A percentile compares a stretch with the other conserved stretches of the same genome.
Evolutionary conservation across 2,888 invertebrate genomes (phyloP).

Genomic region (Iphiclides podalirius): DNA sequence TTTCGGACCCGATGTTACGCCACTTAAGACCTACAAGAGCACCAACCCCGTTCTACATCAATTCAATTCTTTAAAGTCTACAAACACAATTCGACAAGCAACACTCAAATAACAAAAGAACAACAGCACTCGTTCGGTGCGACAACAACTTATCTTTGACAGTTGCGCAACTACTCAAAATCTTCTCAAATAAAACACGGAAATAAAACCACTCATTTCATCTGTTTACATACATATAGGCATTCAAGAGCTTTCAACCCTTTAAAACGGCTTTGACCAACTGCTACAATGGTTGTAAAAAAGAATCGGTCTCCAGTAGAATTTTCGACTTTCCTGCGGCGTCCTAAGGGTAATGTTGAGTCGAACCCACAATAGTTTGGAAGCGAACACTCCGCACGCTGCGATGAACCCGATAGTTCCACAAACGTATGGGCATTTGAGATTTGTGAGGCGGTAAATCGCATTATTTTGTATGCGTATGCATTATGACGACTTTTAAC

Average conservation of each 20-base stretch:
- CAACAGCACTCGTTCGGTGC: slow-evolving; percentile 25
- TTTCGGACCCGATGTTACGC: no score
- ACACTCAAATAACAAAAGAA: slow-evolving; percentile 26
- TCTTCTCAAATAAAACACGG: slow-evolving; percentile 23
- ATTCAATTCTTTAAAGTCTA: slow-evolving; percentile 11
- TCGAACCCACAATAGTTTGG: slow-evolving; percentile 24
- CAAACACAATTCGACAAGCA: slow-evolving; percentile 24
- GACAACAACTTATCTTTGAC: slow-evolving; percentile 28
- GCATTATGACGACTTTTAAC: slow-evolving; percentile 31
- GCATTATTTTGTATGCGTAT: slow-evolving; percentile 54
- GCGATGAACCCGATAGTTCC: slow-evolving; percentile 33
- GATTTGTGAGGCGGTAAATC: slow-evolving; percentile 49
- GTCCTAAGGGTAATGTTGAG: slow-evolving; percentile 21
- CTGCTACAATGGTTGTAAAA: slow-evolving; percentile 17
- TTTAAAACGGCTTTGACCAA: slow-evolving; percentile 19
- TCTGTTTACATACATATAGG: slow-evolving; percentile 30
- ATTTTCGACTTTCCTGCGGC: slow-evolving; percentile 15
- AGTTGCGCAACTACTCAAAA: slow-evolving; percentile 26
- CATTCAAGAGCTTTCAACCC: slow-evolving; percentile 30
- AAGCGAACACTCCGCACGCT: slow-evolving; percentile 24
- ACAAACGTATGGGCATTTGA: slow-evolving; percentile 32
- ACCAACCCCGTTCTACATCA: slow-evolving; percentile 1
- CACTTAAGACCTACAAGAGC: no score
- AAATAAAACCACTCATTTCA: slow-evolving; percentile 26
- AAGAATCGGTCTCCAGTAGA: neutral